Percentiles rank a stretch among this genome's conserved stretches.
Evolutionary conservation across 2,888 invertebrate species (phyloP).

Genomic region (Petrolisthes cinctipes): DNA sequence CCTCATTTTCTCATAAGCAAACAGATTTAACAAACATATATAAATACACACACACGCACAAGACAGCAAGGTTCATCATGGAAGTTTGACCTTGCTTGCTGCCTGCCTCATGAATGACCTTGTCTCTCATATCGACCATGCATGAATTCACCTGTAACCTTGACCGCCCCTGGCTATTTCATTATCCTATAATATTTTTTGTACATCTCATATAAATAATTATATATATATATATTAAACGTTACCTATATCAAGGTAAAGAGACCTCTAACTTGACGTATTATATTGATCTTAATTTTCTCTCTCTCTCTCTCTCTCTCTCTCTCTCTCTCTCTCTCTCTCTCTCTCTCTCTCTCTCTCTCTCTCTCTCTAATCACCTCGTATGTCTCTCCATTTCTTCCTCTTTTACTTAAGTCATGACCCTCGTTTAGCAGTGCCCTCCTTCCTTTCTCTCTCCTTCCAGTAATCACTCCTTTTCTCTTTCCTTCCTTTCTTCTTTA

Average conservation of each 20-base stretch:
- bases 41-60: background rate
- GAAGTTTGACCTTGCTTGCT: too few species aligned
- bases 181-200: too few species aligned
- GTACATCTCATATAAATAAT: too few species aligned
- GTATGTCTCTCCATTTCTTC: background rate
- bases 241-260: background rate
- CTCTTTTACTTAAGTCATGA: background rate
- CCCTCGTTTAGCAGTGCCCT: background rate
- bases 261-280: background rate
- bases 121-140: too few species aligned
- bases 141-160: too few species aligned
- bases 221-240: too few species aligned
- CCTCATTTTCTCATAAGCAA: too few species aligned
- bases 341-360: background rate
- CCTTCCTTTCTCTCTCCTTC: background rate
- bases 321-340: conserved; percentile 18
- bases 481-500: background rate
- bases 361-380: too few species aligned
- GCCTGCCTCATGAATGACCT: too few species aligned
- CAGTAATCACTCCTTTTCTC: background rate
- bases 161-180: too few species aligned
- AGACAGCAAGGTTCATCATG: background rate
- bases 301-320: conserved; percentile 22
- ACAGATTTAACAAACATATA: background rate
- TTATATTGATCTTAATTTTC: background rate